These are phyloP conservation scores for Lycocerus yunnanus DNA, from an alignment of 2,888 invertebrate genomes.

Conservation along the genomic window DNA sequence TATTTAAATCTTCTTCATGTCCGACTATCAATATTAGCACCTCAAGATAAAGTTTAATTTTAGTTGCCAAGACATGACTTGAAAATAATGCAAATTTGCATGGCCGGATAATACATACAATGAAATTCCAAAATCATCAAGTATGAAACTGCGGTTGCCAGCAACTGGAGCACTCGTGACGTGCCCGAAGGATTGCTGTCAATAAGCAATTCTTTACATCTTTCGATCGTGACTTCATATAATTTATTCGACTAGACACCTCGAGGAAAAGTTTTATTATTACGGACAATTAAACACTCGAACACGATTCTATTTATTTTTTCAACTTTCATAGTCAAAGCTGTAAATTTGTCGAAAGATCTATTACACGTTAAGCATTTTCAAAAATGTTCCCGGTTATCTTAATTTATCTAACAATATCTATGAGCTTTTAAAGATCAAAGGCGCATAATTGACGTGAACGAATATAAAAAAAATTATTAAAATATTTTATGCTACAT, in stretches of 20 bases:
- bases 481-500: background rate
- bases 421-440: background rate
- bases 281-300: slow-evolving; percentile 25
- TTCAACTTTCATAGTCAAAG: slow-evolving; percentile 12
- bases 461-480: background rate
- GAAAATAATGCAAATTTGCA: background rate
- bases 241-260: slow-evolving; percentile 35
- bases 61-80: background rate
- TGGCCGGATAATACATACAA: background rate
- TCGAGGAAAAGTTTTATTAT: slow-evolving; percentile 30
- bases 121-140: background rate
- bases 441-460: background rate
- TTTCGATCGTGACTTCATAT: slow-evolving; percentile 29
- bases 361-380: background rate
- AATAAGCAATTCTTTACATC: slow-evolving; percentile 29
- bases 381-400: background rate
- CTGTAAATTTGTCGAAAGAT: slow-evolving; percentile 7
- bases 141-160: slow-evolving; percentile 11
- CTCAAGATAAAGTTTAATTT: background rate
- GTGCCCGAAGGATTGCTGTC: slow-evolving; percentile 31
- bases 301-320: slow-evolving; percentile 8
- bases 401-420: background rate
- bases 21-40: background rate
- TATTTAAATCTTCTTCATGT: background rate
- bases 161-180: slow-evolving; percentile 32